Conservation (phyloP, 2,113 vertebrate species). For the Megaptera novaeangliae region DNA sequence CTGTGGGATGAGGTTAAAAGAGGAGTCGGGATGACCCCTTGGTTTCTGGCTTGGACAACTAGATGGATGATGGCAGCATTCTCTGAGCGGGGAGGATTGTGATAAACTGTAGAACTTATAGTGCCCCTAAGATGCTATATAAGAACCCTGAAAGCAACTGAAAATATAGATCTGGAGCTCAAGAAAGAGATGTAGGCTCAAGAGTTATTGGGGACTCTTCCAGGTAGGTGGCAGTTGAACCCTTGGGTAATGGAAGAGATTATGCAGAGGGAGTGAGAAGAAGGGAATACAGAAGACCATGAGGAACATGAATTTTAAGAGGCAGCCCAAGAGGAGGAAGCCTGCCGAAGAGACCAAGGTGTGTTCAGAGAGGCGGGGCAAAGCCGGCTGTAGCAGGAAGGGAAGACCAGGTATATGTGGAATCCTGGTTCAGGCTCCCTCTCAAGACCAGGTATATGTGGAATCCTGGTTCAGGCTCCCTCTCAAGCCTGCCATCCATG, state of each 20-base stretch:
- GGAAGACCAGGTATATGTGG: not conserved
- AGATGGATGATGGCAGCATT: not conserved
- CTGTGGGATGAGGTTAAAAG: not conserved
- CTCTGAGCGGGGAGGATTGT: not conserved
- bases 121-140: not conserved
- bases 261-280: not conserved
- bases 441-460: not conserved
- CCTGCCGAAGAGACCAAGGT: not conserved
- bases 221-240: not conserved
- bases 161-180: not conserved
- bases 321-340: not conserved
- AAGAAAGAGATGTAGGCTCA: not conserved
- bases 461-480: not conserved
- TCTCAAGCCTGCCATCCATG: not conserved
- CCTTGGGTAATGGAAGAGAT: not conserved
- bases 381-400: not conserved
- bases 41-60: not conserved
- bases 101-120: not conserved
- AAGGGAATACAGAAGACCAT: not conserved
- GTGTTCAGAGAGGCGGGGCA: not conserved
- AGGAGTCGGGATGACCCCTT: not conserved
- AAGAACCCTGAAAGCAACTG: not conserved
- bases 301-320: not conserved
- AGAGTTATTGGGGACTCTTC: not conserved
- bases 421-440: not conserved